Evolutionary conservation across 2,113 vertebrate species (phyloP), one percentile per base, ranked within the genome.

Genomic region (Capra hircus): DNA sequence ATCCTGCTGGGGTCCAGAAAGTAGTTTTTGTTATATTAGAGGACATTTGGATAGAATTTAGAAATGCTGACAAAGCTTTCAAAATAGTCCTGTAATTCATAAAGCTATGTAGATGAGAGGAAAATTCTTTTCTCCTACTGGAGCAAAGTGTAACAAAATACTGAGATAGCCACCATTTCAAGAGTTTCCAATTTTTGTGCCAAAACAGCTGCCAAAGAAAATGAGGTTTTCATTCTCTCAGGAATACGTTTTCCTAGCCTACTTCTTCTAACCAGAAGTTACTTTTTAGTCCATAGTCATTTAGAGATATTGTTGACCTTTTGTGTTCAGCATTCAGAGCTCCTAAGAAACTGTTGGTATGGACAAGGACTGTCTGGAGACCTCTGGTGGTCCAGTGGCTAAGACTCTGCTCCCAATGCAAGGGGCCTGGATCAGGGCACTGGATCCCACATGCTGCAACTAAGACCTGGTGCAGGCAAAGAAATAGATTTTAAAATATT

Each of bases 101-200:
- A 60, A 59, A 87, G n/a, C 78, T 33, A 12, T 59, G 62, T 27
- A 55, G 86, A 55, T 28, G 28, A 23, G 59, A 95, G 89, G 50
- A n/a, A 83, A 84, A 12, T 9, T 67, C 85, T 60, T 95, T 90
- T 67, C 50, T n/a, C 27, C 27, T 74, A 4, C 33, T 89, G 27
- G 43, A 94, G 53, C 33, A 57, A 48, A 80, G 52, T 81, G 15
- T 91, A 95, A 85, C 53, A 86, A 64, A 89, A 77, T 86, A 81
- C 12, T 82, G 90, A 89, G 67, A 62, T 60, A 62, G 7, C 64
- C 48, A 57, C 84, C 36, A 30, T 67, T 84, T 92, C 53, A 83
- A 92, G 84, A 95, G 57, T 90, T 89, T 87, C 80, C 43, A 89
- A 62, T 30, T 93, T 92, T 60, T 60, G 60, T 94, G 84, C 60